Percentiles rank a stretch among this genome's conserved stretches.
phyloP scores from a whole-genome alignment of 2,888 invertebrate species.

The Noctua comes region DNA sequence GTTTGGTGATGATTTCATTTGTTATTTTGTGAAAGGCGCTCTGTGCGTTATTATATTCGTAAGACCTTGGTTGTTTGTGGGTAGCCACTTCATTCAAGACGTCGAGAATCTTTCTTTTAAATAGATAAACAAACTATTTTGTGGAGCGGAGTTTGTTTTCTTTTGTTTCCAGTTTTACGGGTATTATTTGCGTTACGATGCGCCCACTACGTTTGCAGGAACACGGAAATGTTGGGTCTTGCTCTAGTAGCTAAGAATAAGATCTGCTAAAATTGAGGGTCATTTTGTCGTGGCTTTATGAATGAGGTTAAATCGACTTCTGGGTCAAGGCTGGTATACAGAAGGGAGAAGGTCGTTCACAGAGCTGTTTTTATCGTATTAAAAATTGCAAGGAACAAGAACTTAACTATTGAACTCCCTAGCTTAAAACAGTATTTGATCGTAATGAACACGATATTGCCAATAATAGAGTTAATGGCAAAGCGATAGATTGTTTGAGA shows the following conservation, averaged over 20 bases:
- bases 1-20: conserved; percentile 71
- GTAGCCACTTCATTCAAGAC: conserved; percentile 57
- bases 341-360: conserved; percentile 17
- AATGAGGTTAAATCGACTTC: conserved; percentile 33
- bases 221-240: conserved; percentile 39
- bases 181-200: conserved; percentile 40
- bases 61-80: conserved; percentile 68
- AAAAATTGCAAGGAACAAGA: conserved; percentile 7
- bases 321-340: conserved; percentile 36
- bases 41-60: conserved; percentile 64
- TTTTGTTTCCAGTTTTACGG: conserved; percentile 56
- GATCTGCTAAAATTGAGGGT: conserved; percentile 40
- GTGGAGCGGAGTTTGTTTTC: conserved; percentile 43
- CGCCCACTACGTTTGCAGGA: conserved; percentile 11
- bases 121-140: conserved; percentile 62
- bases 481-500: conserved; percentile 52
- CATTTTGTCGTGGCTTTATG: conserved; percentile 27
- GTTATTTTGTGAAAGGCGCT: conserved; percentile 72
- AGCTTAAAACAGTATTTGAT: conserved; percentile 18
- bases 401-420: conserved; percentile 1
- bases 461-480: conserved; percentile 53
- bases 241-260: conserved; percentile 37
- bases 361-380: conserved; percentile 2
- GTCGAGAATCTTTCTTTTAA: conserved; percentile 61
- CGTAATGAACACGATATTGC: conserved; percentile 48